These are phyloP conservation scores for Lonchura striata DNA, from an alignment of 2,113 vertebrate genomes.

Conservation along the genomic window DNA sequence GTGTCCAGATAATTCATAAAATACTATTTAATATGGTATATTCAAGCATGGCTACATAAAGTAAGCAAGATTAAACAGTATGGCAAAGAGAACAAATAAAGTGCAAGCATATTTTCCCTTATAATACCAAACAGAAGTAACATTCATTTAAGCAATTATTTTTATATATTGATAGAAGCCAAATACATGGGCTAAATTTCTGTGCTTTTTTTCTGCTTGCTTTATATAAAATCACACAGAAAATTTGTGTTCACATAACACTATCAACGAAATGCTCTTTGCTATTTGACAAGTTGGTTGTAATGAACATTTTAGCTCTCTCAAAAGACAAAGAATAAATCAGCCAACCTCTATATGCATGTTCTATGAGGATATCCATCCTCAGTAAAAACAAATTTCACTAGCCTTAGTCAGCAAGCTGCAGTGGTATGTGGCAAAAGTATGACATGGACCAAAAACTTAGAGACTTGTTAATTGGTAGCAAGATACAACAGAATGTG, in stretches of 20 bases:
- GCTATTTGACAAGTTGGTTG: neutral
- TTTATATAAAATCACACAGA: neutral
- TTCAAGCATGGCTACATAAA: neutral
- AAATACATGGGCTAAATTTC: neutral
- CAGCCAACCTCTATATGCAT: neutral
- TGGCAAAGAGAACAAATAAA: constrained; percentile 23
- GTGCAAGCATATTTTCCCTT: constrained; percentile 20
- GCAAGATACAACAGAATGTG: neutral
- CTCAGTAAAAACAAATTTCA: neutral
- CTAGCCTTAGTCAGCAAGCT: neutral
- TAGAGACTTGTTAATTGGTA: neutral
- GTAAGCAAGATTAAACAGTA: neutral
- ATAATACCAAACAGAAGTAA: neutral
- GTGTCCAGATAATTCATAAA: neutral
- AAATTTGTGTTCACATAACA: neutral
- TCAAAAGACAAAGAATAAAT: neutral
- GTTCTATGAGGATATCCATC: neutral
- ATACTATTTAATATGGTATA: neutral
- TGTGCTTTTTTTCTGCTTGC: neutral
- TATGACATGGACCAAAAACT: neutral
- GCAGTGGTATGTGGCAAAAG: neutral
- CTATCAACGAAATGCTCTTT: neutral
- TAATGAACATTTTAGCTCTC: neutral
- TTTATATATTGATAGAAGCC: neutral
- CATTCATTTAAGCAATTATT: constrained; percentile 18